Evolutionary conservation across 2,888 invertebrate species (phyloP).

Genomic region (Lydus trimaculatus): DNA sequence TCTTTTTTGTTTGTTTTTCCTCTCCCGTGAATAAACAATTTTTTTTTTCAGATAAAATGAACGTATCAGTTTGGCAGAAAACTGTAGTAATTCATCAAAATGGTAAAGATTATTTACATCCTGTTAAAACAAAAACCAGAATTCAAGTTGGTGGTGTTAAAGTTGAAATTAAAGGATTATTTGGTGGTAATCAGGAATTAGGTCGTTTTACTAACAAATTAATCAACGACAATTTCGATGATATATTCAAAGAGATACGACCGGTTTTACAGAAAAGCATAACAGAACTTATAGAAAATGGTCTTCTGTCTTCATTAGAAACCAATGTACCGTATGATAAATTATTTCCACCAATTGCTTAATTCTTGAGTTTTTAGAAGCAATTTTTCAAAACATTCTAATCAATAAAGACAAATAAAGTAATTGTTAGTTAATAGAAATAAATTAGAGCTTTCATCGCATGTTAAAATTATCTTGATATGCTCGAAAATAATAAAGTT

Average conservation of each 20-base stretch:
- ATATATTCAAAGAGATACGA: conserved; percentile 52
- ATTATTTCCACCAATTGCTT: conserved; percentile 36
- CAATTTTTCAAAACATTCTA: too few species aligned
- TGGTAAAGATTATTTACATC: conserved; percentile 34
- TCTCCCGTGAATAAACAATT: too few species aligned
- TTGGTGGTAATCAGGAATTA: conserved; percentile 41
- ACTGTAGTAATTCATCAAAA: conserved; percentile 31
- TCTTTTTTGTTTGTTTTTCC: neutral
- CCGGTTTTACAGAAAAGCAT: conserved; percentile 50
- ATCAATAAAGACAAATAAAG: too few species aligned
- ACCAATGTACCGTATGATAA: conserved; percentile 42
- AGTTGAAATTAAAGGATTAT: conserved; percentile 42
- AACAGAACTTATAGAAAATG: conserved; percentile 39
- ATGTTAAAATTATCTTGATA: too few species aligned
- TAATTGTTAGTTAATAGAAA: too few species aligned
- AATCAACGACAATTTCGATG: conserved; percentile 55
- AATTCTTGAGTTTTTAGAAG: neutral
- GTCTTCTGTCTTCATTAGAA: conserved; percentile 38
- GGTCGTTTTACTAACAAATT: conserved; percentile 49
- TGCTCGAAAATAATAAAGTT: too few species aligned
- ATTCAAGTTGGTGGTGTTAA: conserved; percentile 40
- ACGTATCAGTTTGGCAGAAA: conserved; percentile 39
- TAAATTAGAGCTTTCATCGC: too few species aligned
- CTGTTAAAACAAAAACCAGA: conserved; percentile 37
- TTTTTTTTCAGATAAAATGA: conserved; percentile 17